phyloP scores from a whole-genome alignment of 2,888 invertebrate genomes.

The Xanthorhoe designata region DNA sequence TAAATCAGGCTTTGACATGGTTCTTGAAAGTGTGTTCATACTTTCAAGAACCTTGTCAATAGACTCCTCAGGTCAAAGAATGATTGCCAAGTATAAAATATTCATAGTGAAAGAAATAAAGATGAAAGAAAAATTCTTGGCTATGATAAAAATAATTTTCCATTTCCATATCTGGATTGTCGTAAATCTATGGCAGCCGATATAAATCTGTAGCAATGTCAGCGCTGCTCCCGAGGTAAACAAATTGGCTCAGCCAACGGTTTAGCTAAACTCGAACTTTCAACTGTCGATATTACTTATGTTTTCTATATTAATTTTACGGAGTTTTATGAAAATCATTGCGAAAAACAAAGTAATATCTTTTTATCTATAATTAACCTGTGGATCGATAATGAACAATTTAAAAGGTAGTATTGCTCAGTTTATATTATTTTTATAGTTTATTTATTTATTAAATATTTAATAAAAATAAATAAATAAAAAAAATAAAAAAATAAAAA shows the following conservation, averaged over 20 bases:
- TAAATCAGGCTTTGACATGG: no score
- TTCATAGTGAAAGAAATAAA: constrained; percentile 2
- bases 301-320: not conserved
- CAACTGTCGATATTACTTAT: constrained; percentile 38
- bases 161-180: constrained; percentile 18
- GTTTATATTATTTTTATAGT: no score
- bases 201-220: constrained; percentile 58
- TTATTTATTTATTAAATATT: no score
- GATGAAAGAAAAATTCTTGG: constrained; percentile 9
- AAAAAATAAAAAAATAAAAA: no score
- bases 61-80: not conserved
- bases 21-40: not conserved
- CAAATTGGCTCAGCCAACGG: constrained; percentile 61
- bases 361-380: no score
- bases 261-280: constrained; percentile 55
- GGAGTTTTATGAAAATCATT: not conserved
- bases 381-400: no score
- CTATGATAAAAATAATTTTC: constrained; percentile 23
- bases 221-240: constrained; percentile 57
- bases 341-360: not conserved
- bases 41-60: not conserved
- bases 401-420: no score
- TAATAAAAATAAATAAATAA: no score
- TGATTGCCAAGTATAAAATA: not conserved
- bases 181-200: constrained; percentile 52